Base-by-base conservation (phyloP, 2,113 vertebrate species). In the Phalacrocorax brasilianus region DNA sequence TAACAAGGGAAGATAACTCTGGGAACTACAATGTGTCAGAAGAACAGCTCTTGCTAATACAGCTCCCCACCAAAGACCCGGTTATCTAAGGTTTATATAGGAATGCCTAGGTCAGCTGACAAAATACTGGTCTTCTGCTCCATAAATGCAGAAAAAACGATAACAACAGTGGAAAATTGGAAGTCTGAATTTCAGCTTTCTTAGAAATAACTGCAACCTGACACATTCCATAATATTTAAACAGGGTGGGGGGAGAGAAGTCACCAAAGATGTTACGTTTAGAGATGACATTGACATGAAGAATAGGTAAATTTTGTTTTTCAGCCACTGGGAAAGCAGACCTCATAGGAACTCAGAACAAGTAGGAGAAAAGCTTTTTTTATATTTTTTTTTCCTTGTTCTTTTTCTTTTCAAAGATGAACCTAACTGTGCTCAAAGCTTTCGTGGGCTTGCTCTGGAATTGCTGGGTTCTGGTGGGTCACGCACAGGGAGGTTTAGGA, bases 361-460 rank as follows among this genome's bases (percentile, higher is more conserved):
- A 97, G 92, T 91, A 96, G 95, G 78, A 95, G 91, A 92, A 91
- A 94, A 87, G 65, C 67, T 88, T 61, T 92, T 81, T 95, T 87
- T 53, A 8, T 1, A 38, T 42, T 68, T 95, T 92, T 96, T 96
- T 97, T 88, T 75, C 61, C 78, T 91, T 96, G 56, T 73, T 92
- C 89, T 96, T 97, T 96, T 97, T 94, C 73, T 97, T 97, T 97
- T 96, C 96, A 97, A 98, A 98, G 96, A 99, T 99, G 99, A 98
- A 98, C 98, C 97, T 98, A 97, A 97, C 98, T 96, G 95, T 83
- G 21, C 97, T 98, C 97, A 98, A 98, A 90, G 97, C 98, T 92
- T 95, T 98, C 20, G 91, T 99, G 90, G 99, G 98, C 97, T 98
- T 99, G 67, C 97, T 99, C 87, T 99, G 99, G 98, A 99, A 98